A percentile compares a stretch with the other conserved stretches of the same genome.
These are phyloP conservation scores for Hydropsyche betteni DNA, from an alignment of 2,888 invertebrate genomes.

Conservation along the genomic window DNA sequence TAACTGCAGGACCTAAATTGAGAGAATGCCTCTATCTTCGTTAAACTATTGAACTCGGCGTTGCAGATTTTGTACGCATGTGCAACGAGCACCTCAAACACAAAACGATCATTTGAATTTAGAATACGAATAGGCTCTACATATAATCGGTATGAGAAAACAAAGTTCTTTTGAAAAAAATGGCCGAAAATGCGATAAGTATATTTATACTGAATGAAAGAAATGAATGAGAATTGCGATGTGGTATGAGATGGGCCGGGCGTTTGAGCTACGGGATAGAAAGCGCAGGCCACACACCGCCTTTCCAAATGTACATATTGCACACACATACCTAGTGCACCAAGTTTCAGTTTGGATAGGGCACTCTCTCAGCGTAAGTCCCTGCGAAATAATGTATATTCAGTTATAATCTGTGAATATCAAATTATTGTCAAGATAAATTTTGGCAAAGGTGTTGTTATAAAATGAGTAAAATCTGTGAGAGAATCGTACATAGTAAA, in stretches of 20 bases:
- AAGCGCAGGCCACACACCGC: constrained; percentile 19
- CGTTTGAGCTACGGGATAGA: constrained; percentile 18
- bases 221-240: constrained; percentile 54
- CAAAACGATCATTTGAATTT: too few species aligned
- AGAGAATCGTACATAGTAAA: constrained; percentile 23
- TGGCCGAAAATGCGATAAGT: too few species aligned
- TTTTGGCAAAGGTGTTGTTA: constrained; percentile 33
- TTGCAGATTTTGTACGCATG: too few species aligned
- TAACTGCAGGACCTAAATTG: constrained; percentile 47
- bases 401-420: constrained; percentile 38
- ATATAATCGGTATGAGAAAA: too few species aligned
- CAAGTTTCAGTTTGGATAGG: constrained; percentile 31
- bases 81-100: too few species aligned
- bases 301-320: constrained; percentile 17
- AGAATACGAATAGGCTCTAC: too few species aligned
- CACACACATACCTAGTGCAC: constrained; percentile 38
- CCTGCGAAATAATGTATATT: constrained; percentile 39
- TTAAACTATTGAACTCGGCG: neutral
- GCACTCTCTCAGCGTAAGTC: constrained; percentile 43
- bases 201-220: neutral
- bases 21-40: constrained; percentile 54
- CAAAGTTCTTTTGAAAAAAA: too few species aligned
- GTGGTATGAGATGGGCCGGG: neutral
- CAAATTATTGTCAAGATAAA: constrained; percentile 27
- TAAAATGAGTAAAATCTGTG: constrained; percentile 41